Conservation (phyloP, 2,888 invertebrate species). For the Ormia ochracea region DNA sequence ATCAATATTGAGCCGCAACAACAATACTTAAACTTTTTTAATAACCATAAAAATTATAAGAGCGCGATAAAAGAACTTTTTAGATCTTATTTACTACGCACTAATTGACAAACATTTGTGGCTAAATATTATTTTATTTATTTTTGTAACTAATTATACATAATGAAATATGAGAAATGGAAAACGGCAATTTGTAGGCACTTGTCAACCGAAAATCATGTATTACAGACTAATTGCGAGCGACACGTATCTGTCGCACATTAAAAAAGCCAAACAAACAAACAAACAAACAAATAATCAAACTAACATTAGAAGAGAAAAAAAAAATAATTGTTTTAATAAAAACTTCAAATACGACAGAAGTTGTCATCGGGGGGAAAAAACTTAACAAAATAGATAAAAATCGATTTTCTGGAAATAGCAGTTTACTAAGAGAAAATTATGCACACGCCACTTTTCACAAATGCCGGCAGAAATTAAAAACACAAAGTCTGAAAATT, state of each 20-base stretch:
- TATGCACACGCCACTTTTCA: background rate
- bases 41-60: background rate
- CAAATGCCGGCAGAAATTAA: background rate
- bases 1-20: background rate
- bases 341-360: conserved; percentile 11
- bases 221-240: conserved; percentile 28
- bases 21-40: conserved; percentile 6
- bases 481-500: no score
- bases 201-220: conserved; percentile 53
- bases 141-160: conserved; percentile 33
- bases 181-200: conserved; percentile 53
- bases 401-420: background rate
- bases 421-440: no score
- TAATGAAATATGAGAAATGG: conserved; percentile 43
- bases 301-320: conserved; percentile 7
- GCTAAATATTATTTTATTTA: background rate
- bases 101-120: conserved; percentile 8
- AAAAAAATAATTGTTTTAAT: background rate
- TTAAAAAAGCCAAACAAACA: background rate
- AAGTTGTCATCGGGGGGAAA: conserved; percentile 6
- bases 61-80: background rate
- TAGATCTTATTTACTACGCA: background rate
- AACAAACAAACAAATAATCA: background rate
- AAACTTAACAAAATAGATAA: background rate
- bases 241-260: conserved; percentile 7